These are phyloP conservation scores for Microtus oregoni DNA, from an alignment of 2,113 vertebrate genomes.

Conservation along the genomic window DNA sequence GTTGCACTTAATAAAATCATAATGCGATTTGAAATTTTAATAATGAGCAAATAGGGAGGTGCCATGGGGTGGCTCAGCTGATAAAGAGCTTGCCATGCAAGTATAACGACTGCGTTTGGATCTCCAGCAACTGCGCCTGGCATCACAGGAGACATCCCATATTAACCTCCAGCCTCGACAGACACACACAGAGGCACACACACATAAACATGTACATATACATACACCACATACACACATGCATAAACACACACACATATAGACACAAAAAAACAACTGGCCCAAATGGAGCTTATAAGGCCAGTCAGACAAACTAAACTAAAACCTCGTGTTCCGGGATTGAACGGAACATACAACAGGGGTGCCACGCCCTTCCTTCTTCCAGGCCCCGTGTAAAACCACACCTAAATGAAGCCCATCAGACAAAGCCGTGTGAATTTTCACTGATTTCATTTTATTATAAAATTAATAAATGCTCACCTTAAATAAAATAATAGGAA, in stretches of 20 bases:
- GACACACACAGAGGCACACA: not conserved
- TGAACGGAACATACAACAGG: not conserved
- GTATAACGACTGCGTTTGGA: not conserved
- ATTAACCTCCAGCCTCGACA: not conserved
- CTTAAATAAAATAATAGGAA: not conserved
- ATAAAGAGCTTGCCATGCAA: too few species aligned
- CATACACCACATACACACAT: not conserved
- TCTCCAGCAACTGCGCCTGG: not conserved
- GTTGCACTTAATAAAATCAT: not conserved
- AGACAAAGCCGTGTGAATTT: not conserved
- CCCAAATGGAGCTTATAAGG: not conserved
- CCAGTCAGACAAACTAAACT: not conserved
- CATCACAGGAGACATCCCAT: not conserved
- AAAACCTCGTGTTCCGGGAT: not conserved
- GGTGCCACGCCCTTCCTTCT: not conserved
- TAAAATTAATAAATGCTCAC: constrained; percentile 12
- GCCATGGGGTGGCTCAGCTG: not conserved
- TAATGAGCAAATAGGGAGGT: not conserved
- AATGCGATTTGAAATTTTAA: not conserved
- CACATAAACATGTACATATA: not conserved
- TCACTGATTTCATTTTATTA: constrained; percentile 7
- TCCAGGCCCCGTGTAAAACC: not conserved
- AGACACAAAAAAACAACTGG: not conserved
- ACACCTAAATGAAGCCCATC: not conserved
- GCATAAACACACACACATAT: too few species aligned